Evolutionary conservation across 2,113 vertebrate genomes (phyloP).

Genomic region (Larimichthys crocea): DNA sequence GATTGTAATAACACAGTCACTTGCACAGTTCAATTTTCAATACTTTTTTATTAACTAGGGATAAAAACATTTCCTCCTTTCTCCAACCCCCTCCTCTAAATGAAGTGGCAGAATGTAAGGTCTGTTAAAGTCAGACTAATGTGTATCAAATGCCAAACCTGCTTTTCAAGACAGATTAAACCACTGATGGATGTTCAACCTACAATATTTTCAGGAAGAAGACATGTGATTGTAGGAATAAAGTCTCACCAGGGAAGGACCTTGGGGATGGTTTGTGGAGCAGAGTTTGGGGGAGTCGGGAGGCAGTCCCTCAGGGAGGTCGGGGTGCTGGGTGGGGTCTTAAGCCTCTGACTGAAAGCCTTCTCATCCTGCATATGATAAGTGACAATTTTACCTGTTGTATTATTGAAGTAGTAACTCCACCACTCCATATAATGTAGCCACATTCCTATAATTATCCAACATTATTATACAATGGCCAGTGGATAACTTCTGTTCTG

Average conservation of each 20-base stretch:
- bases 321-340: slow-evolving; percentile 80
- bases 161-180: slow-evolving; percentile 1
- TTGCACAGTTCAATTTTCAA: slow-evolving; percentile 35
- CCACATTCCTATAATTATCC: not conserved
- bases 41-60: not conserved
- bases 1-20: slow-evolving; percentile 44
- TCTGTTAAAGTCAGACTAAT: not conserved
- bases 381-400: not conserved
- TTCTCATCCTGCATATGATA: slow-evolving; percentile 80
- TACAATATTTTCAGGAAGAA: not conserved
- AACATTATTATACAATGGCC: too few relatives aligned
- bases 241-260: slow-evolving; percentile 65
- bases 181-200: not conserved
- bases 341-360: slow-evolving; percentile 71
- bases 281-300: slow-evolving; percentile 78
- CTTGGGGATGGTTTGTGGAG: slow-evolving; percentile 85
- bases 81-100: not conserved
- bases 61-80: not conserved
- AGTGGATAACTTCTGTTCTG: not conserved
- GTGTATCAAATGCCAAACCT: slow-evolving; percentile 14
- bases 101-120: slow-evolving; percentile 7
- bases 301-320: slow-evolving; percentile 80
- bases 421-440: not conserved
- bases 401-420: not conserved
- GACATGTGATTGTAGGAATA: not conserved